Evolutionary conservation across 2,113 vertebrate genomes (phyloP), one percentile per base, ranked within the genome.

Genomic region (Pluvianellus socialis): DNA sequence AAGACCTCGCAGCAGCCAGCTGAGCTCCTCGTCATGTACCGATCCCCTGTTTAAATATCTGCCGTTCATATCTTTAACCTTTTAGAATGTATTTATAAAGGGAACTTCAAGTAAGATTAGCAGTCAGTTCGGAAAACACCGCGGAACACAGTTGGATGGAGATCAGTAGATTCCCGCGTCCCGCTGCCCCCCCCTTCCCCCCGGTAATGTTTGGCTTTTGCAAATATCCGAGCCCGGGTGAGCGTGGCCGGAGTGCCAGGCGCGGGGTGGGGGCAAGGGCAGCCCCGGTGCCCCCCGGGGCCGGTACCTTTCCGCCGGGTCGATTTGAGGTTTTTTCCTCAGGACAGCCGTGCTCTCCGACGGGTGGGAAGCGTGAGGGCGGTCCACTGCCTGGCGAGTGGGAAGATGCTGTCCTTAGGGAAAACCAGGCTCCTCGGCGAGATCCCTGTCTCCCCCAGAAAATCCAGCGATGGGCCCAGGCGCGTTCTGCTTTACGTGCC

Each of bases 371-470:
- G 90, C 24, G 2, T 1, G 24, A 79, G 47, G 58, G n/a, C 53
- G 77, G 23, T 65, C 55, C 49, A 50, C 22, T 24, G 49, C 11
- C 22, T 2, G 2, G 7, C 5, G 4, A 0, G 0, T 0, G 40
- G 65, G 67, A 38, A 7, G 74, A 93, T 68, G 76, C 66, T 84
- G 17, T 84, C 40, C 12, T 44, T 42, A 0, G 18, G 67, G 15
- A 24, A 32, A 55, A 10, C 1, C 15, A n/a, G 22, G 50, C 45
- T 86, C 13, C 67, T 23, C 40, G 6, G 66, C 73, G 56, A n/a
- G 61, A 14, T 0, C 14, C 79, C 19, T 6, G 27, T 62, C 22
- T 14, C 45, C 6, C 12, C 50, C 35, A 4, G 23, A 10, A 67
- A 55, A 70, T 2, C 1, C 61, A 59, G 50, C 55, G 2, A 1